These are phyloP conservation scores for Nycticorax nycticorax DNA, from an alignment of 2,113 vertebrate species.

Conservation along the genomic window DNA sequence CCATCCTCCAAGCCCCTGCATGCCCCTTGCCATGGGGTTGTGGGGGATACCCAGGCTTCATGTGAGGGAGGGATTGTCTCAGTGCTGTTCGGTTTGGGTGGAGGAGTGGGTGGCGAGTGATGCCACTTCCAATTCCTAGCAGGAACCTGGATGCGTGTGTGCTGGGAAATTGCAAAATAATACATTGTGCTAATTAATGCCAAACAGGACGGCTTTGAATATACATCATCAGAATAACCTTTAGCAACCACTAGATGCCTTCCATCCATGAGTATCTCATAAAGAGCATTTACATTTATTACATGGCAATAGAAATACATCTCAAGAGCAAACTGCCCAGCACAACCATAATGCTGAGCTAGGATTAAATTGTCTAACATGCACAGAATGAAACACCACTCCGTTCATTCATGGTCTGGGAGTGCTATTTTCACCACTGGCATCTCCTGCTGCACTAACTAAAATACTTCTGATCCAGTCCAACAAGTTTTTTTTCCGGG, in stretches of 20 bases:
- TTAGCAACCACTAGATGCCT: slow-evolving; percentile 15
- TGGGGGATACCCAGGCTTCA: neutral
- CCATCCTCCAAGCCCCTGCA: neutral
- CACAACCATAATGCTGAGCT: neutral
- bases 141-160: slow-evolving; percentile 47
- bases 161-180: slow-evolving; percentile 60
- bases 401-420: neutral
- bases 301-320: neutral
- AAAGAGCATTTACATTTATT: slow-evolving; percentile 21
- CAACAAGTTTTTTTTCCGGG: slow-evolving; percentile 41
- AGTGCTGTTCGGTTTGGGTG: slow-evolving; percentile 4
- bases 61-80: neutral
- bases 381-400: slow-evolving; percentile 26
- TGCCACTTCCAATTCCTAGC: slow-evolving; percentile 35
- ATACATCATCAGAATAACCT: slow-evolving; percentile 26
- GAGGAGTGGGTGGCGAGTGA: slow-evolving; percentile 4
- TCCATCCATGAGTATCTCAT: slow-evolving; percentile 4
- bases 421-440: slow-evolving; percentile 46
- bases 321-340: neutral
- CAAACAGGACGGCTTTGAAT: slow-evolving; percentile 36
- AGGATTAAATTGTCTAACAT: neutral
- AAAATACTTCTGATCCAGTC: slow-evolving; percentile 24
- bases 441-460: slow-evolving; percentile 33
- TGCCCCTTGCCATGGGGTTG: neutral
- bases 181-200: slow-evolving; percentile 47